A percentile compares a stretch with the other conserved stretches of the same genome.
phyloP scores from a whole-genome alignment of 2,888 invertebrate genomes.

The Drosophila picticornis region DNA sequence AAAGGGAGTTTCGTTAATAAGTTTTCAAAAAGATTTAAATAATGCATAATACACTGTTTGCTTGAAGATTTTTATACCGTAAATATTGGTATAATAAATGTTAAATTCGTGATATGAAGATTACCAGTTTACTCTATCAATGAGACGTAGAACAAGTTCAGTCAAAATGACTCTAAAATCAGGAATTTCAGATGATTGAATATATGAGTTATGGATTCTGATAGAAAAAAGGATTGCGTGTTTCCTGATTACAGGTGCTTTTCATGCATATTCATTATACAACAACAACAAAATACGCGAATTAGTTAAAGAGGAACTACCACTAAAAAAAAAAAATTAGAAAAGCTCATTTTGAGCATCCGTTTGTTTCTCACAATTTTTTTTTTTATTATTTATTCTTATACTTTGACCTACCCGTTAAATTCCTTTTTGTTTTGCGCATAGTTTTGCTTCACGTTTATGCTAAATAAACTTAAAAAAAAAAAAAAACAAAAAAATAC shows the following conservation, averaged over 20 bases:
- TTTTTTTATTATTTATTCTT: slow-evolving; percentile 17
- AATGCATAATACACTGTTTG: background rate
- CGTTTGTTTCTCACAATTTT: slow-evolving; percentile 12
- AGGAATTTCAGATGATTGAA: background rate
- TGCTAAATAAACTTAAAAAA: slow-evolving; percentile 47
- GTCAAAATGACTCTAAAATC: background rate
- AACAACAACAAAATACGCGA: slow-evolving; percentile 4
- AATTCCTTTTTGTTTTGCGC: slow-evolving; percentile 44
- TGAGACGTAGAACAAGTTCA: background rate
- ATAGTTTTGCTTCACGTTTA: slow-evolving; percentile 67
- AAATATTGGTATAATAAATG: background rate
- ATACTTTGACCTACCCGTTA: slow-evolving; percentile 28
- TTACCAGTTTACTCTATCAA: background rate
- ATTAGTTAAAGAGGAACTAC: slow-evolving; percentile 8
- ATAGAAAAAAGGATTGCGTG: background rate
- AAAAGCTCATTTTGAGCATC: slow-evolving; percentile 25
- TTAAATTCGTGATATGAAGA: background rate
- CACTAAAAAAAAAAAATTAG: background rate
- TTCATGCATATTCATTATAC: slow-evolving; percentile 64
- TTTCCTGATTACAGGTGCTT: slow-evolving; percentile 60
- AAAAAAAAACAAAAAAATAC: slow-evolving; percentile 29
- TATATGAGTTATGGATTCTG: background rate
- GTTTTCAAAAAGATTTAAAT: background rate
- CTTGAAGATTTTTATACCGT: background rate
- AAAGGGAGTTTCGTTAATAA: background rate